A percentile compares a stretch with the other conserved stretches of the same genome.
These are phyloP conservation scores for Hydra vulgaris DNA, from an alignment of 30 jellyfish, hydroid and myxozoan genomes.

Conservation along the genomic window DNA sequence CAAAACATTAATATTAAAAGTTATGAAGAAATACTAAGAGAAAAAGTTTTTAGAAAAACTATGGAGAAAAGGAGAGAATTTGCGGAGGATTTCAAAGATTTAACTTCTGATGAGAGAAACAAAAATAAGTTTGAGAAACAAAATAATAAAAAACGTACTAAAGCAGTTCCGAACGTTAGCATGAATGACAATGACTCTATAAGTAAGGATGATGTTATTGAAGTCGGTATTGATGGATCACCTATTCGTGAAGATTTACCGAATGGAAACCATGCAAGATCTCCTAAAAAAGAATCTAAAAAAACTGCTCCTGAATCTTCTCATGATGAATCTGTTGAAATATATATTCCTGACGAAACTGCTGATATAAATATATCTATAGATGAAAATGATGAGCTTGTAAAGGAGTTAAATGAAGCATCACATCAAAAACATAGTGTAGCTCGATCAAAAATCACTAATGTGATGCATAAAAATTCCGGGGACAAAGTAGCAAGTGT, in stretches of 20 bases:
- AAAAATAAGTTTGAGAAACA: background rate
- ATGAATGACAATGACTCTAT: background rate
- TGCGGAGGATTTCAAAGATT: constrained; percentile 22
- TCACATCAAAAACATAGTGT: background rate
- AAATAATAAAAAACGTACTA: background rate
- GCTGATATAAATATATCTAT: constrained; percentile 29
- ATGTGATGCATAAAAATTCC: background rate
- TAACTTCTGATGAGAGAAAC: background rate
- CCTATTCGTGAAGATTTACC: constrained; percentile 12
- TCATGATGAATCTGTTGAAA: constrained; percentile 5
- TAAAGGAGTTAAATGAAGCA: constrained; percentile 17
- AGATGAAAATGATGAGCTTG: constrained; percentile 31
- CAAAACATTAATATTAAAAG: constrained; percentile 53
- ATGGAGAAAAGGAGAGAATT: constrained; percentile 47
- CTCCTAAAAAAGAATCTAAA: background rate
- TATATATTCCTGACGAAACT: constrained; percentile 30
- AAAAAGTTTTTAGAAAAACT: constrained; percentile 75
- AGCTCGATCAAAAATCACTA: background rate
- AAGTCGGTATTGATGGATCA: constrained; percentile 31
- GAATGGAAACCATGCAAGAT: background rate
- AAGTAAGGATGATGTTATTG: constrained; percentile 24
- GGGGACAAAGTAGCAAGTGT: background rate
- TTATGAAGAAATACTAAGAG: constrained; percentile 85
- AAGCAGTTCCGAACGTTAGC: background rate
- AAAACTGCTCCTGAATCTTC: constrained; percentile 4